Evolutionary conservation across 2,888 invertebrate species (phyloP), one percentile per base, ranked within the genome.

Genomic region (Drosophila quasianomalipes): DNA sequence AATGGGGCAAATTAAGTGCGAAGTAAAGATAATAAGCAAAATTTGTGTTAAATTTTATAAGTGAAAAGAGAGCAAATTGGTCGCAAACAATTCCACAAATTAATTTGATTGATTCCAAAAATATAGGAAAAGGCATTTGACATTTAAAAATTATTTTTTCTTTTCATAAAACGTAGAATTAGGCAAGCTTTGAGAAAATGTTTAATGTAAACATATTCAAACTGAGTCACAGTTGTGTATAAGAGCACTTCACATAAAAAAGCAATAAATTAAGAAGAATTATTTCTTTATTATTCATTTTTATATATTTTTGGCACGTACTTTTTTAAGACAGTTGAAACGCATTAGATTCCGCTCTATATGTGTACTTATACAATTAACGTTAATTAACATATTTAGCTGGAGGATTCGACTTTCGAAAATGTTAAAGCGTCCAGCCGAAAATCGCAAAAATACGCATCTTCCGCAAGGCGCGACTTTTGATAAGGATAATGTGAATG

Each of bases 1-100:
- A 79, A 59, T 63, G 9, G 16, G 1, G 31, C 19, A 59, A 61
- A 52, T 68, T 64, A 39, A 14, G 30, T 59, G 33, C 44, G 14
- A 31, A 22, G 31, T 19, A 19, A 28, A 41, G 39, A 64, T 57
- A 49, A 58, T 54, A 35, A 35, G 33, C 28, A 6, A 41, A 49
- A 55, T 55, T 63, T 52, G n/a, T 66, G 6, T 47, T 37, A 1
- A 12, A 9, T 52, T 39, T 31, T 1, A 9, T 28, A 10, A 14
- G 14, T n/a, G 12, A n/a, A 14, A 2, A 28, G 28, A 19, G n/a
- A 19, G n/a, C 3, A 53, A 59, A 33, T 26, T 58, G 16, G 31
- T 52, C 16, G 16, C 22, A 49, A 60, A n/a, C 33, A 16, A 5
- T 14, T 3, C 3, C 14, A 28, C 6, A 12, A 12, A 30, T 30